Base-by-base conservation (phyloP, 2,888 invertebrate genomes). In the Ophioninae sp. region DNA sequence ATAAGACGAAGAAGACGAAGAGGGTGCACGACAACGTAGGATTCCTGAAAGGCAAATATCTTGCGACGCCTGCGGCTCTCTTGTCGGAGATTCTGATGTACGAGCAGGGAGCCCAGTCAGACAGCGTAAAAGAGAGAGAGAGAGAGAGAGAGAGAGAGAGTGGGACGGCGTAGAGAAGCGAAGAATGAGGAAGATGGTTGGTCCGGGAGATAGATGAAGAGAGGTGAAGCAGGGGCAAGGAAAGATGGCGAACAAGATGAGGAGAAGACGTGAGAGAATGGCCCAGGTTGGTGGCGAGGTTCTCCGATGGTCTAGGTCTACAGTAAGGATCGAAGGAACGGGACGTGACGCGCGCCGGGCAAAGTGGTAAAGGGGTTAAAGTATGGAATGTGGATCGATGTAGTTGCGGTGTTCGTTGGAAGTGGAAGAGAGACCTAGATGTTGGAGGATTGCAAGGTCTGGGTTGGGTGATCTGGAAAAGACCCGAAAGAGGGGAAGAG, bases 331-430 rank as follows among this genome's bases (percentile, higher is more conserved):
- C 68, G 68, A 58, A 65, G 69, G 58, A 75, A 79, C 63, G 82
- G 64, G 73, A 74, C 63, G 78, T 56, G 79, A 74, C 69, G 63
- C 69, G 63, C 39, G 75, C 23, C 30, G 74, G 65, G 63, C 44
- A 59, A 39, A 65, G 75, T 71, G 71, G 78, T 75, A 71, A 81
- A 79, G 74, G 78, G 82, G 80, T 74, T 79, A 83, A 85, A 80
- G 83, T 85, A 80, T 85, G 83, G 83, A 85, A 83, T 80, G 85
- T 75, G 74, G 85, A 85, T 85, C 83, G 83, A 85, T 85, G 83
- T 72, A 83, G 77, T 78, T 63, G 78, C 59, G 82, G 82, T 85
- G 79, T 80, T 63, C 64, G 69, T 56, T 71, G 59, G 44, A n/a
- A 20, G 39, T 30, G 13, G 56, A 56, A 7, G 20, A 9, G 71